Evolutionary conservation across 2,888 invertebrate species (phyloP).

Genomic region (Endotricha flammealis): DNA sequence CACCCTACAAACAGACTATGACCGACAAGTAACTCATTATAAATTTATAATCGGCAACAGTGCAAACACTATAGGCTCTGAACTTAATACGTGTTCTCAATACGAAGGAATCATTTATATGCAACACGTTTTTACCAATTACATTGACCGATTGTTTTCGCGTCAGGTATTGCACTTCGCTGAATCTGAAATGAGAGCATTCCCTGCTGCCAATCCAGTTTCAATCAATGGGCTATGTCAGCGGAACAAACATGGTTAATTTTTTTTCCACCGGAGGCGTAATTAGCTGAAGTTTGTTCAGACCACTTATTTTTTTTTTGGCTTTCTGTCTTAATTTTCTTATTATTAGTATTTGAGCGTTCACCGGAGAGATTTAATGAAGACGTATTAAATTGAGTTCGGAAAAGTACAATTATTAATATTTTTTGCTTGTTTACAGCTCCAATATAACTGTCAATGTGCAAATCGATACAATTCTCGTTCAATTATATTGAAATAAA

Average conservation of each 20-base stretch:
- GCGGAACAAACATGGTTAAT: conserved; percentile 62
- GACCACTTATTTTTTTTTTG: conserved; percentile 13
- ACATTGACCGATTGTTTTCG: conserved; percentile 67
- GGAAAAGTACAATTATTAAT: conserved; percentile 5
- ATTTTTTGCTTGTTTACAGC: neutral
- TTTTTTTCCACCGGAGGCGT: conserved; percentile 38
- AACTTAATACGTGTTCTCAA: conserved; percentile 29
- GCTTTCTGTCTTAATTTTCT: conserved; percentile 11
- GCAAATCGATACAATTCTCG: too few relatives aligned
- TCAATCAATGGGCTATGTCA: conserved; percentile 51
- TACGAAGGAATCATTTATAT: conserved; percentile 42
- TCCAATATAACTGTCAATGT: conserved; percentile 23
- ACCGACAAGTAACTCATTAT: too few relatives aligned
- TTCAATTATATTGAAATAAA: too few relatives aligned
- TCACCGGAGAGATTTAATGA: conserved; percentile 15
- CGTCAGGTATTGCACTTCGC: conserved; percentile 71
- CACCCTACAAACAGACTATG: too few relatives aligned
- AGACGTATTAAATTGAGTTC: conserved; percentile 6
- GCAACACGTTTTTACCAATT: conserved; percentile 48
- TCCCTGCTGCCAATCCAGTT: conserved; percentile 37
- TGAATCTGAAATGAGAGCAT: conserved; percentile 58
- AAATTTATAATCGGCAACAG: too few relatives aligned
- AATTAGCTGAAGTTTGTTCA: conserved; percentile 39
- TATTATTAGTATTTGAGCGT: conserved; percentile 20
- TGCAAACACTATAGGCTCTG: conserved; percentile 11